Evolutionary conservation across 2,113 vertebrate species (phyloP).

Genomic region (Rhynchomys soricoides): DNA sequence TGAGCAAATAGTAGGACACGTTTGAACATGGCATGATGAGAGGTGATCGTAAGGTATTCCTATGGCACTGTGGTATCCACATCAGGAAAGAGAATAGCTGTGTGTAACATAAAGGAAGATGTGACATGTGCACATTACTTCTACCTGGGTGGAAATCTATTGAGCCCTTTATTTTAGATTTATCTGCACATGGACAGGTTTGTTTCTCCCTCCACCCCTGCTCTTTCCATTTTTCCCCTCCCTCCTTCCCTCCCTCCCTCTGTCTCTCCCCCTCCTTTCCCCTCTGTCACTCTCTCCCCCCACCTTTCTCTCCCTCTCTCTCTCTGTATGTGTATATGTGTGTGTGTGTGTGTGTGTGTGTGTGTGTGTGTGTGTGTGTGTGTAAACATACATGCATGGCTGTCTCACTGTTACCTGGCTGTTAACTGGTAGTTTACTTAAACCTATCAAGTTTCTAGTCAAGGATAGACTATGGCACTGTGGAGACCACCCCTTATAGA

Average conservation of each 20-base stretch:
- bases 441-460: no score
- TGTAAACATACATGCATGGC: no score
- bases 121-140: background rate
- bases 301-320: no score
- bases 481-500: background rate
- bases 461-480: background rate
- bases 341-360: background rate
- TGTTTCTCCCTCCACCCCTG: background rate
- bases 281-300: rapidly evolving
- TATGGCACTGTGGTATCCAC: background rate
- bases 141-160: background rate
- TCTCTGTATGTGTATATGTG: no score
- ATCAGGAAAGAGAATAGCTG: background rate
- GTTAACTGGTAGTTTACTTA: background rate
- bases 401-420: background rate
- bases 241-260: background rate
- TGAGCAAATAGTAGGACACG: background rate
- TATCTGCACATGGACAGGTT: background rate
- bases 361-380: no score
- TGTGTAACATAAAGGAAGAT: background rate
- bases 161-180: background rate
- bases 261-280: rapidly evolving
- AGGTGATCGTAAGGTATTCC: background rate
- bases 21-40: background rate
- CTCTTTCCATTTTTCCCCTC: no score